Evolutionary conservation across 1,140 invertebrate species (phyloP), one percentile per base, ranked within the genome.

Genomic region (Contarinia nasturtii): DNA sequence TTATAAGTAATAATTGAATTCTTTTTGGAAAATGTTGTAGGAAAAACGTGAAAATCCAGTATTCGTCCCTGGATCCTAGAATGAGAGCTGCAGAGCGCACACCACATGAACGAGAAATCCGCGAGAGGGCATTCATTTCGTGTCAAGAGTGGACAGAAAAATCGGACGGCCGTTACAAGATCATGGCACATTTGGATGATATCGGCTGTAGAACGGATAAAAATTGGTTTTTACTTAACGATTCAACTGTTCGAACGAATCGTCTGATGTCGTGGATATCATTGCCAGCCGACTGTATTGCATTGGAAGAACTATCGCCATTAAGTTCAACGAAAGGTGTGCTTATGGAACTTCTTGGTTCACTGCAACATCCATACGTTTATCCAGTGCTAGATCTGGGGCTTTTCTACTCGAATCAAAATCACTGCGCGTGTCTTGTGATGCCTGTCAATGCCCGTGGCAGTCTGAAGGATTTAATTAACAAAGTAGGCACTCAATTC

Each of bases 321-420:
- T 36, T 36, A 8, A 36, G n/a, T 36, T 36, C 34, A 36, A 61
- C 65, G 2, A 55, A 62, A 8, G 54, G 46, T 21, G 73, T 76
- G 0, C 67, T 87, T 11, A 69, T 82, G 55, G 78, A 86, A 52
- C 66, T 88, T 41, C 86, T 88, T 56, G 67, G 81, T 40, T 75
- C 79, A 5, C 68, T 89, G 1, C 83, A 88, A 59, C 86, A 89
- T 63, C 86, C 86, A 0, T 87, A 88, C 59, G 81, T 90, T 49
- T 84, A 82, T 61, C 85, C 34, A 8, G 34, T 36, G n/a, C 34
- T 36, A 10, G 34, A 36, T 36, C n/a, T 36, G 34, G 34, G 34
- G 8, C 8, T 36, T 36, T 36, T 36, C 34, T 36, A 36, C n/a
- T 36, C 34, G 34, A 36, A 36, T 36, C 34, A 8, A n/a, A 10